Evolutionary conservation across 53 echinoderm and acorn worm species (phyloP).

Genomic region (Holothuria leucospilota): DNA sequence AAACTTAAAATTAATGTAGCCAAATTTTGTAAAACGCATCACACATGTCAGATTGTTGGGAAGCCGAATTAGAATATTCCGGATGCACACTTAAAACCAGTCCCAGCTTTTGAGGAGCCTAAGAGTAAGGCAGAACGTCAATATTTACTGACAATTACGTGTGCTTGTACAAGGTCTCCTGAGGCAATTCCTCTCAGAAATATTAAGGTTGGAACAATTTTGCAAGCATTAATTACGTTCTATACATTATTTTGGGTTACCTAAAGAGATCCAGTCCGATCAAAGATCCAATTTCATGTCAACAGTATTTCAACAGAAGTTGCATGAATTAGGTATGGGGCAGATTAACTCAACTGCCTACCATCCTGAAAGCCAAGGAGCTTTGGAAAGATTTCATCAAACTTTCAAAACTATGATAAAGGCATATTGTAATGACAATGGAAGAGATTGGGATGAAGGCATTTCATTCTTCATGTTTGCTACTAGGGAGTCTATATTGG

Average conservation of each 20-base stretch:
- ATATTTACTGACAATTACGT: slow-evolving; percentile 59
- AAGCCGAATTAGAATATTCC: slow-evolving; percentile 69
- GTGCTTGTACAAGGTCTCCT: slow-evolving; percentile 47
- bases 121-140: slow-evolving; percentile 40
- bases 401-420: no score
- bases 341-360: no score
- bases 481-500: slow-evolving; percentile 58
- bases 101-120: slow-evolving; percentile 66
- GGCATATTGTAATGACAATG: no score
- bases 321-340: slow-evolving; percentile 53
- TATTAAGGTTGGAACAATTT: no score
- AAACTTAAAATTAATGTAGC: slow-evolving; percentile 54
- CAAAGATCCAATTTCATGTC: no score
- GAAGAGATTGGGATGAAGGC: no score
- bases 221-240: neutral
- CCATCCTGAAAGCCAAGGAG: no score
- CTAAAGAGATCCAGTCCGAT: no score
- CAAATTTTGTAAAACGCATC: slow-evolving; percentile 67
- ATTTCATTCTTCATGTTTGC: no score
- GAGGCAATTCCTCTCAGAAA: no score
- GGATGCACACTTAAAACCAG: slow-evolving; percentile 51
- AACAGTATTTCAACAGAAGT: neutral
- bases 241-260: neutral
- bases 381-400: no score
- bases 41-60: slow-evolving; percentile 66